A percentile compares a stretch with the other conserved stretches of the same genome.
These are phyloP conservation scores for Phyllotis vaccarum DNA, from an alignment of 2,797 vertebrate genomes.

Conservation along the genomic window DNA sequence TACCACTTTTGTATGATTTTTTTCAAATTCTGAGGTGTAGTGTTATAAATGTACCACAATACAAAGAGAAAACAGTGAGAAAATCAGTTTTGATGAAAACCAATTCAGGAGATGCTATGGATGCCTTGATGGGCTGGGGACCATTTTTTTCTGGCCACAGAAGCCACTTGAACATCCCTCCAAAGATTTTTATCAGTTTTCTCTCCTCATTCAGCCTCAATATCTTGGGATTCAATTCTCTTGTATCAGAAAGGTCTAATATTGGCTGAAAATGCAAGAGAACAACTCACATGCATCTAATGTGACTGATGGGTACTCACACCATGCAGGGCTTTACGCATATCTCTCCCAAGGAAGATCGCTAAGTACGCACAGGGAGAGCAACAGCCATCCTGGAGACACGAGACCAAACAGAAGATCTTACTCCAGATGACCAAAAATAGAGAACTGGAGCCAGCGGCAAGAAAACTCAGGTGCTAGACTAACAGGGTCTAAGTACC, in stretches of 20 bases:
- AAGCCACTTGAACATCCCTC: neutral
- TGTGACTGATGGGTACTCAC: neutral
- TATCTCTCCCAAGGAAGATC: neutral
- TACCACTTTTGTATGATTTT: neutral
- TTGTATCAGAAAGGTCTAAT: neutral
- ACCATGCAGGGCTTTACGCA: neutral
- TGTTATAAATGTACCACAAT: neutral
- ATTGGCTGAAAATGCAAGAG: neutral
- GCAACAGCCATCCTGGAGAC: neutral
- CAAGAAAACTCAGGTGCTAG: neutral
- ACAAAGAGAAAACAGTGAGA: slow-evolving; percentile 11
- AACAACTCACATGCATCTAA: neutral
- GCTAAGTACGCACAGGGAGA: neutral
- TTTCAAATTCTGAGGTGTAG: neutral
- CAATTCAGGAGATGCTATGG: slow-evolving; percentile 19
- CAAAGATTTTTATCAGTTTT: slow-evolving; percentile 18
- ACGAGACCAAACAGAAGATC: neutral
- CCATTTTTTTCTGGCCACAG: neutral
- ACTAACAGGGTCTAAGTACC: neutral
- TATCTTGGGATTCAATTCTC: slow-evolving; percentile 22
- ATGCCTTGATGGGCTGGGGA: neutral
- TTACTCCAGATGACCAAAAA: neutral
- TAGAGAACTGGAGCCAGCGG: neutral
- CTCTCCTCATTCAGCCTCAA: neutral
- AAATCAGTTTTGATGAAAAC: neutral